Evolutionary conservation across 2,113 vertebrate species (phyloP).

Genomic region (Podocnemis expansa): DNA sequence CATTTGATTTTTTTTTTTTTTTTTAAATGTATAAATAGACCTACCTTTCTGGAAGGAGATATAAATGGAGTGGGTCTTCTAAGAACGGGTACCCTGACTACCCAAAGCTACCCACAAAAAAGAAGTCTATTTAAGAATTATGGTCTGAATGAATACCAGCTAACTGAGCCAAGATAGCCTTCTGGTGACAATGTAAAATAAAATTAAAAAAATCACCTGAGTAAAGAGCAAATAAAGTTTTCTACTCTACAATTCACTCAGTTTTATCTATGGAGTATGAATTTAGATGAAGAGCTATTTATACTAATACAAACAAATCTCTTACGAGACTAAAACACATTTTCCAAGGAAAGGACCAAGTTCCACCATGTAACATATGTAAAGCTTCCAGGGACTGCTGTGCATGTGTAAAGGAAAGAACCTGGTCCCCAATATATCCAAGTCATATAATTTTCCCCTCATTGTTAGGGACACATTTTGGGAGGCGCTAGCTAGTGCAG

Average conservation of each 20-base stretch:
- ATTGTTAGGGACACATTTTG: neutral
- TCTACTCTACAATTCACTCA: neutral
- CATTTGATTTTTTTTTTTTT: too few species aligned
- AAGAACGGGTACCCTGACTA: neutral
- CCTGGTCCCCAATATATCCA: neutral
- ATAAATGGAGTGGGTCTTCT: neutral
- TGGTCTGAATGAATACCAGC: neutral
- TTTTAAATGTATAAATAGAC: neutral
- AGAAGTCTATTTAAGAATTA: neutral
- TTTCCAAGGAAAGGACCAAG: neutral
- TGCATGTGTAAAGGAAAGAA: neutral
- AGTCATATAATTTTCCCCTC: neutral
- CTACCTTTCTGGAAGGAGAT: neutral
- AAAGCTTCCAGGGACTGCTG: neutral
- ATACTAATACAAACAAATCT: neutral
- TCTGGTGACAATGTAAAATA: neutral
- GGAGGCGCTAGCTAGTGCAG: neutral
- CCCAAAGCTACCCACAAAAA: neutral
- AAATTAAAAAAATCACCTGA: neutral
- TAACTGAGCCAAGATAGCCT: neutral
- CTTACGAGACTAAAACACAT: neutral
- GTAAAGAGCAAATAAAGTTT: neutral
- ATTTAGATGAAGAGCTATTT: neutral
- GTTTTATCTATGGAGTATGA: neutral
- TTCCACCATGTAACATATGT: neutral